A percentile compares a stretch with the other conserved stretches of the same genome.
These are phyloP conservation scores for Argya squamiceps DNA, from an alignment of 2,797 vertebrate genomes.

Conservation along the genomic window DNA sequence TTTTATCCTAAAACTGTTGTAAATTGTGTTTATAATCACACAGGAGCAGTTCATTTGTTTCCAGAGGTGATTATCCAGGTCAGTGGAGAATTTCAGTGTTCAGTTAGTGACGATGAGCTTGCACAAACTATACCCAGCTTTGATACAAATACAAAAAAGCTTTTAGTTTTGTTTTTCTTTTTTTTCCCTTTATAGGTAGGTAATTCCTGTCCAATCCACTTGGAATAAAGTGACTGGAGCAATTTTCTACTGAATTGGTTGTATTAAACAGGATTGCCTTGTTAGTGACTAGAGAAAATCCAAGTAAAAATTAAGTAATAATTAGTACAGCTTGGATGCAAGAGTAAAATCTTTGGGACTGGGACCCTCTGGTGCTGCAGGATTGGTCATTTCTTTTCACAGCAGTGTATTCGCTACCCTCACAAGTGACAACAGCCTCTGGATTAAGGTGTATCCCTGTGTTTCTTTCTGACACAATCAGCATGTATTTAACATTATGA, in stretches of 20 bases:
- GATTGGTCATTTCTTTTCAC: neutral
- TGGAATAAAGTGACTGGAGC: neutral
- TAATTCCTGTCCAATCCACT: neutral
- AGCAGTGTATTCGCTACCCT: accelerated
- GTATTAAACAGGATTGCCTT: neutral
- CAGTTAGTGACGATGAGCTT: neutral
- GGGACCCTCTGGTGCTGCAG: neutral
- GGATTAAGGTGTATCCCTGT: neutral
- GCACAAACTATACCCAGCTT: neutral
- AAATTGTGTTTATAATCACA: neutral
- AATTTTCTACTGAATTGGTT: neutral
- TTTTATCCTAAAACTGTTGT: neutral
- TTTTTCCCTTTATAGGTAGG: neutral
- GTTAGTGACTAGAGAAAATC: neutral
- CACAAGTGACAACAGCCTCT: accelerated
- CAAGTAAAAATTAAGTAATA: neutral
- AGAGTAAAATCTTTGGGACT: neutral
- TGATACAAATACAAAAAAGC: neutral
- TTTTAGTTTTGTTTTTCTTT: neutral
- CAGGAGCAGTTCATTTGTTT: neutral
- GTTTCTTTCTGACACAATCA: neutral
- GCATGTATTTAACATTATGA: neutral
- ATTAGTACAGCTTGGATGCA: neutral
- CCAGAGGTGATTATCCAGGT: neutral
- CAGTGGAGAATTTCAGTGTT: neutral